Percentiles rank a stretch among this genome's conserved stretches.
These are phyloP conservation scores for Caranx ignobilis DNA, from an alignment of 2,113 vertebrate species.

Conservation along the genomic window DNA sequence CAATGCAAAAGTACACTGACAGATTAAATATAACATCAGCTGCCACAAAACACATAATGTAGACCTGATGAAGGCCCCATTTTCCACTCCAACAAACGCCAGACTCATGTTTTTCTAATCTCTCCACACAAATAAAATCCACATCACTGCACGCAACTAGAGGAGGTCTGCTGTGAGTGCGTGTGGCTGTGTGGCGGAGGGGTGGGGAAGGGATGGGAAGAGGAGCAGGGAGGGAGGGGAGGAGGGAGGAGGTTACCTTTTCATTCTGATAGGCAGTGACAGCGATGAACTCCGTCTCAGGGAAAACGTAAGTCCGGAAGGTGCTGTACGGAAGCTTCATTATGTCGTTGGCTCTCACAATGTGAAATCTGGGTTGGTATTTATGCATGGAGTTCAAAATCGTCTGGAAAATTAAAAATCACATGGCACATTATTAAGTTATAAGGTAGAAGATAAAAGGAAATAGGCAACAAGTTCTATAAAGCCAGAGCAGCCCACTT, in stretches of 20 bases:
- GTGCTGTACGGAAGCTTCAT: slow-evolving; percentile 98
- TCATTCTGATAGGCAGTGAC: slow-evolving; percentile 99
- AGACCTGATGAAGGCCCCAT: background rate
- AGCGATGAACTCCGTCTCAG: slow-evolving; percentile 96
- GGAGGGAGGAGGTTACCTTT: slow-evolving; percentile 86
- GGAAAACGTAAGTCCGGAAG: slow-evolving; percentile 97
- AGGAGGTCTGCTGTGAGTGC: background rate
- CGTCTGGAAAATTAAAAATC: slow-evolving; percentile 84
- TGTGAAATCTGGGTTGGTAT: slow-evolving; percentile 97
- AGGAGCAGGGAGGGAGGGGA: too few species aligned
- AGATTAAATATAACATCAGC: background rate
- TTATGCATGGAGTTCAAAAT: slow-evolving; percentile 99
- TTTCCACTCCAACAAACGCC: background rate
- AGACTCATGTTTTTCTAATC: background rate
- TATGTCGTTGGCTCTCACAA: slow-evolving; percentile 96
- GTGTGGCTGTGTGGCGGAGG: background rate
- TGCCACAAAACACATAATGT: background rate
- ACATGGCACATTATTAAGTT: background rate
- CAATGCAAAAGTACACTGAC: background rate
- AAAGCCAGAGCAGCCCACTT: slow-evolving; percentile 67
- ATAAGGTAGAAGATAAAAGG: too few species aligned
- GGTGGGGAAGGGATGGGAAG: too few species aligned
- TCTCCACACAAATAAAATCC: background rate
- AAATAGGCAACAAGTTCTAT: background rate
- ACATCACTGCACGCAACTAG: background rate